These are phyloP conservation scores for Sebastes cheni DNA, from an alignment of 2,797 vertebrate species.

Conservation along the genomic window DNA sequence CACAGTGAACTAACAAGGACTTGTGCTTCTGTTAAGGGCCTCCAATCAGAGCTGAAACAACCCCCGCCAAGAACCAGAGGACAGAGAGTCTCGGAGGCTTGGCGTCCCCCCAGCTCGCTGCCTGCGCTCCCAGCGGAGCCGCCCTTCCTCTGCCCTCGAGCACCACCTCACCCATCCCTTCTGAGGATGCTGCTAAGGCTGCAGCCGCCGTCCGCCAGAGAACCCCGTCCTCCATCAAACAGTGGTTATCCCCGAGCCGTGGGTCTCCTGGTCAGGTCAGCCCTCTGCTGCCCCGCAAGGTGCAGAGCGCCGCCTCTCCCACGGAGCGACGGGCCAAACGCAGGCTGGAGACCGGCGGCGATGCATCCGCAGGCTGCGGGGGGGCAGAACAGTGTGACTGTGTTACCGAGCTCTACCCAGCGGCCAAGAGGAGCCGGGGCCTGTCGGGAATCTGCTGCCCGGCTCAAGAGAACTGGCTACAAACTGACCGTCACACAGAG, in stretches of 20 bases:
- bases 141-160: constrained; percentile 89
- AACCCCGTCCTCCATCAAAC: constrained; percentile 82
- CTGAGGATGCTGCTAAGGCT: constrained; percentile 19
- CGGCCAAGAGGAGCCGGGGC: constrained; percentile 78
- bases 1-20: background rate
- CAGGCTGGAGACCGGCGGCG: constrained; percentile 86
- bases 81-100: constrained; percentile 60
- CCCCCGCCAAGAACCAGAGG: constrained; percentile 84
- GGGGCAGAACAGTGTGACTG: constrained; percentile 78
- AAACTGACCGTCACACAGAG: constrained; percentile 31
- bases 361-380: constrained; percentile 57
- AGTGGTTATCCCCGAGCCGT: constrained; percentile 86
- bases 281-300: constrained; percentile 75
- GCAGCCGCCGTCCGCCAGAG: constrained; percentile 48
- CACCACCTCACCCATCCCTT: constrained; percentile 75
- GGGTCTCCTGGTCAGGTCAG: constrained; percentile 61
- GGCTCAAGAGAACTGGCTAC: constrained; percentile 8
- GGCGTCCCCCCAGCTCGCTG: constrained; percentile 85
- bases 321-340: constrained; percentile 89
- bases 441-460: constrained; percentile 43
- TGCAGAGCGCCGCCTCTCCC: constrained; percentile 61
- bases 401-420: constrained; percentile 83
- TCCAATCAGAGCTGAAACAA: constrained; percentile 59
- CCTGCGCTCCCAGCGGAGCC: constrained; percentile 86
- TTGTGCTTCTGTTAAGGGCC: constrained; percentile 50